Evolutionary conservation across 2,888 invertebrate genomes (phyloP).

Genomic region (Deilephila porcellus): DNA sequence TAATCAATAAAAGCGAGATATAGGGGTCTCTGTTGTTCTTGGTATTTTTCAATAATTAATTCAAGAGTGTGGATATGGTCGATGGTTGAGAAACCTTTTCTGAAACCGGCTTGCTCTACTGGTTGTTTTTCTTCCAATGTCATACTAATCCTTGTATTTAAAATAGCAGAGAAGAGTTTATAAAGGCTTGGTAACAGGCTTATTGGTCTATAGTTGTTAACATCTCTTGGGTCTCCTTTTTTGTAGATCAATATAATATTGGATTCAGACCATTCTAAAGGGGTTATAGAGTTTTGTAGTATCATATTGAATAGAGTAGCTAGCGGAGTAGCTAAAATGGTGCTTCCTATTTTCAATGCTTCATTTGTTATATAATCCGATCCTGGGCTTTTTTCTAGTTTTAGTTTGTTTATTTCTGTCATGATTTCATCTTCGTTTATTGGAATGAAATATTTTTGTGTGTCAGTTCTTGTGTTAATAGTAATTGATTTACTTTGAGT

Average conservation of each 20-base stretch:
- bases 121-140: slow-evolving; percentile 32
- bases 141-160: slow-evolving; percentile 29
- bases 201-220: slow-evolving; percentile 38
- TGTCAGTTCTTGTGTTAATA: too few relatives aligned
- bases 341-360: slow-evolving; percentile 26
- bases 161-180: slow-evolving; percentile 35
- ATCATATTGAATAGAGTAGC: slow-evolving; percentile 34
- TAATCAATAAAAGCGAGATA: slow-evolving; percentile 34
- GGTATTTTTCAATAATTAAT: slow-evolving; percentile 36
- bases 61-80: slow-evolving; percentile 36
- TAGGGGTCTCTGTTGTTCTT: slow-evolving; percentile 30
- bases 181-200: slow-evolving; percentile 34
- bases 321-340: slow-evolving; percentile 26
- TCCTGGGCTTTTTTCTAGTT: slow-evolving; percentile 32
- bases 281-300: slow-evolving; percentile 9
- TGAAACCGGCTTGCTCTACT: slow-evolving; percentile 28
- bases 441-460: background rate
- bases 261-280: slow-evolving; percentile 33
- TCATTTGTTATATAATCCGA: slow-evolving; percentile 35
- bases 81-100: slow-evolving; percentile 33
- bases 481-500: background rate
- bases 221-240: slow-evolving; percentile 35
- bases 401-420: slow-evolving; percentile 33
- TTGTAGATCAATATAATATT: slow-evolving; percentile 36
- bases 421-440: slow-evolving; percentile 32